Evolutionary conservation across 2,888 invertebrate species (phyloP).

Genomic region (Lysandra bellargus): DNA sequence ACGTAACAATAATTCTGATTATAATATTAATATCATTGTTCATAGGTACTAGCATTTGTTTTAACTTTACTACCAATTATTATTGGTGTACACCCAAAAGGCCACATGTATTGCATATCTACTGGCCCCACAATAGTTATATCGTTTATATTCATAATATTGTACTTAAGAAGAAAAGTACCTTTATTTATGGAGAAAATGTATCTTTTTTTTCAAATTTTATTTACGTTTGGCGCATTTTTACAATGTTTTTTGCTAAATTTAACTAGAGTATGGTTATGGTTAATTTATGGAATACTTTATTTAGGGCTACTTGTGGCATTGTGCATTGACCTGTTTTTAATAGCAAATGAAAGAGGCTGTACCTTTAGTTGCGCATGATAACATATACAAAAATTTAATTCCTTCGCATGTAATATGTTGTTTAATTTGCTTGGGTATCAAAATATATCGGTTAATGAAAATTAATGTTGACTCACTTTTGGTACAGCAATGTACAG

Average conservation of each 20-base stretch:
- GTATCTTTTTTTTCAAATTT: conserved; percentile 75
- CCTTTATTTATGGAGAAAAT: conserved; percentile 76
- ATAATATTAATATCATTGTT: conserved; percentile 37
- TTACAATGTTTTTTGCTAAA: conserved; percentile 72
- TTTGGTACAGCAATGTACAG: neutral
- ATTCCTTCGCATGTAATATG: neutral
- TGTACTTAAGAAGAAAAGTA: conserved; percentile 67
- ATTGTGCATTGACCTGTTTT: conserved; percentile 65
- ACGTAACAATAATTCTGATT: conserved; percentile 34
- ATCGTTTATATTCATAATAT: conserved; percentile 65
- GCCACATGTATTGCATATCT: conserved; percentile 76
- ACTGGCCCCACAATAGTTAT: conserved; percentile 70
- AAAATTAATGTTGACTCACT: no score
- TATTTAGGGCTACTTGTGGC: conserved; percentile 67
- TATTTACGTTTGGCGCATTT: conserved; percentile 73
- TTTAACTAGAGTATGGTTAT: conserved; percentile 64
- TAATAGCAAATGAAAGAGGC: conserved; percentile 73
- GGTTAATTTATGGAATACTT: conserved; percentile 69
- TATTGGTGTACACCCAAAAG: conserved; percentile 58
- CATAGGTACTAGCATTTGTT: conserved; percentile 63
- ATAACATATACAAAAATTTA: conserved; percentile 31
- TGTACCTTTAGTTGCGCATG: conserved; percentile 75
- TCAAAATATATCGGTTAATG: no score
- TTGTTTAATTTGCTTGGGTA: no score
- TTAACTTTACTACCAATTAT: conserved; percentile 59